phyloP scores from a whole-genome alignment of 2,797 vertebrate species.

The Parotocinclus haroldoi region DNA sequence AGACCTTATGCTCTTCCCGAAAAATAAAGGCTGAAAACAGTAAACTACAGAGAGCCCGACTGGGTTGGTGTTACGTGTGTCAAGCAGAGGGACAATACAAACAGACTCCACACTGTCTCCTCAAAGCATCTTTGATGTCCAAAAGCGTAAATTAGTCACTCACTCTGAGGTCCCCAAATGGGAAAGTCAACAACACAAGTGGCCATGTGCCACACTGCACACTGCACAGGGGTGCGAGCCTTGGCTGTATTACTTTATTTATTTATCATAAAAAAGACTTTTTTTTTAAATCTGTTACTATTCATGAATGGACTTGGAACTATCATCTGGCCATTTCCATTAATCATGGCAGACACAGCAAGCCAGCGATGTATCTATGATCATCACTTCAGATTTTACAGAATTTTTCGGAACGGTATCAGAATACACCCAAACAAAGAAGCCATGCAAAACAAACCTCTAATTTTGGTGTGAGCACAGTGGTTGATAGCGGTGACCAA shows the following conservation, averaged over 20 bases:
- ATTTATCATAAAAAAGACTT: not conserved
- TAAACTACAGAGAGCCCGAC: not conserved
- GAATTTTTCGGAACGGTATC: too few relatives aligned
- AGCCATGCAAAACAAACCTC: too few relatives aligned
- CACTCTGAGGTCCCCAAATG: conserved; percentile 37
- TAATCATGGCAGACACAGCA: too few relatives aligned
- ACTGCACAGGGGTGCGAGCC: not conserved
- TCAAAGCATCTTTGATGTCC: conserved; percentile 65
- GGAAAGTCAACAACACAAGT: conserved; percentile 45
- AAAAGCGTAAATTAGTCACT: conserved; percentile 59
- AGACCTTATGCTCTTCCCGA: not conserved
- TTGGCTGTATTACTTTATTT: not conserved
- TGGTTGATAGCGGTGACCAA: too few relatives aligned
- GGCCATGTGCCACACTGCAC: conserved; percentile 3
- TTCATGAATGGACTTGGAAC: not conserved
- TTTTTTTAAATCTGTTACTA: too few relatives aligned
- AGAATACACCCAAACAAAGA: too few relatives aligned
- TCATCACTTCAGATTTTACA: too few relatives aligned
- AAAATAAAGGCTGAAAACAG: not conserved
- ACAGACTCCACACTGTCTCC: conserved; percentile 57
- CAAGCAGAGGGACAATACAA: conserved; percentile 20
- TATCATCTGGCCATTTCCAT: not conserved
- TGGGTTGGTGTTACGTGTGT: not conserved
- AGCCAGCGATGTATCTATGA: too few relatives aligned
- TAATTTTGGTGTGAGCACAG: too few relatives aligned